Base-by-base conservation (phyloP, 1,140 invertebrate species). In the Drosophila burlai region DNA sequence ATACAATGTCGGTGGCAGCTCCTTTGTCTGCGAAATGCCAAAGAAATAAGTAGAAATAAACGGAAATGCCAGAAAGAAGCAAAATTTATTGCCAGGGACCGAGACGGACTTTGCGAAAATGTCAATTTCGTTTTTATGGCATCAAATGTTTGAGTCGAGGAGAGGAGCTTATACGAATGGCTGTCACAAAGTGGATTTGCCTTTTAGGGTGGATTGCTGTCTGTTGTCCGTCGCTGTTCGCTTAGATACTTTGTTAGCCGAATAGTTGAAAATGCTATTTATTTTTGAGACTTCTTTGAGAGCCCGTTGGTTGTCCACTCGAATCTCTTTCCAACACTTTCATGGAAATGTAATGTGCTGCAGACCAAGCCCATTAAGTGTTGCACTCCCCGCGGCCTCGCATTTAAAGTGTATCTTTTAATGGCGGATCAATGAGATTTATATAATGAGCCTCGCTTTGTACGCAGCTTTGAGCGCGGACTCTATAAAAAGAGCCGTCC, bases 381-480 rank as follows among this genome's bases (percentile, higher is more conserved):
- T 57, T 75, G 65, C 63, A 67, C 43, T 77, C 21, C 52, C 61
- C 69, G 38, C 34, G 24, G 11, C 34, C 16, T n/a, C 21, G 65
- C 66, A 45, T 75, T 82, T 80, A 76, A 60, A 66, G 63, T 60
- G 46, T 63, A 45, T 76, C 57, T 67, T 89, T 87, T 87, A 81
- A 87, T 89, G 85, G 73, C 68, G 63, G 85, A 87, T 87, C 84
- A 90, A 84, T 87, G 84, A 83, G 84, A 87, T 89, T 87, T 78
- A 67, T 89, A 89, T 84, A 81, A 87, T 89, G 85, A 84, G 81
- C 46, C 49, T 49, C 69, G 65, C 60, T 55, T 65, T 75, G 65
- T 73, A 73, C 67, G 45, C 72, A 52, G 76, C 74, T 79, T 64
- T 24, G 60, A 36, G 52, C 71, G 68, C 82, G 84, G 76, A 81